These are phyloP conservation scores for Pyrrhia umbra DNA, from an alignment of 2,888 invertebrate species.

Conservation along the genomic window DNA sequence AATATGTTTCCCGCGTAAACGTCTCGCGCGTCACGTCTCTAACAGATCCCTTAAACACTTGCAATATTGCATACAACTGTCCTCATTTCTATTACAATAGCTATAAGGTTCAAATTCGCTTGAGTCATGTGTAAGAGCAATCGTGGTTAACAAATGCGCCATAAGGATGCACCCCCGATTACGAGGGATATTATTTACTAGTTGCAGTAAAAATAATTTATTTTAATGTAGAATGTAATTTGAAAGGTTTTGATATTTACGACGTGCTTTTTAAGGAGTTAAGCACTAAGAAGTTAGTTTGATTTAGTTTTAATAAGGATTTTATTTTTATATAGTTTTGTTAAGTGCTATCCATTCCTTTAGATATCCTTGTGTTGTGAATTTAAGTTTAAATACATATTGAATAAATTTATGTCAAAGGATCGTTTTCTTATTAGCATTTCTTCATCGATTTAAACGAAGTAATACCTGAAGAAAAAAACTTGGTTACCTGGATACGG, in stretches of 20 bases:
- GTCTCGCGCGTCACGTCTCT: constrained; percentile 76
- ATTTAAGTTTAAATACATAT: too few species aligned
- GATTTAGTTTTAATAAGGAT: neutral
- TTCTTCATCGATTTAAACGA: too few species aligned
- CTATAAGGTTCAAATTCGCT: constrained; percentile 34
- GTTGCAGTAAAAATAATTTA: constrained; percentile 71
- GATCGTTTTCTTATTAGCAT: too few species aligned
- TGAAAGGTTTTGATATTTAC: constrained; percentile 23
- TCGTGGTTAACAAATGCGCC: constrained; percentile 56
- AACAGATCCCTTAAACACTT: constrained; percentile 78
- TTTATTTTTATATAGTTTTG: neutral
- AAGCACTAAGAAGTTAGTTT: neutral
- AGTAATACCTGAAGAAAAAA: too few species aligned
- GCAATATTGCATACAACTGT: constrained; percentile 50
- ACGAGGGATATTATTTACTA: constrained; percentile 70
- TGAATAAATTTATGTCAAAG: too few species aligned
- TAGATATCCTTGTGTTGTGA: neutral
- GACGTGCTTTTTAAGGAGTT: neutral
- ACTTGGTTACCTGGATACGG: too few species aligned
- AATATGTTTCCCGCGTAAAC: constrained; percentile 82
- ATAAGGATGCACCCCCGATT: constrained; percentile 81
- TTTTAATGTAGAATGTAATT: constrained; percentile 65
- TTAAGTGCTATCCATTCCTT: neutral
- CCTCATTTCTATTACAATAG: constrained; percentile 42
- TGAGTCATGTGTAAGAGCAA: neutral